These are phyloP conservation scores for Dynastes tityus DNA, from an alignment of 2,888 invertebrate genomes.

Conservation along the genomic window DNA sequence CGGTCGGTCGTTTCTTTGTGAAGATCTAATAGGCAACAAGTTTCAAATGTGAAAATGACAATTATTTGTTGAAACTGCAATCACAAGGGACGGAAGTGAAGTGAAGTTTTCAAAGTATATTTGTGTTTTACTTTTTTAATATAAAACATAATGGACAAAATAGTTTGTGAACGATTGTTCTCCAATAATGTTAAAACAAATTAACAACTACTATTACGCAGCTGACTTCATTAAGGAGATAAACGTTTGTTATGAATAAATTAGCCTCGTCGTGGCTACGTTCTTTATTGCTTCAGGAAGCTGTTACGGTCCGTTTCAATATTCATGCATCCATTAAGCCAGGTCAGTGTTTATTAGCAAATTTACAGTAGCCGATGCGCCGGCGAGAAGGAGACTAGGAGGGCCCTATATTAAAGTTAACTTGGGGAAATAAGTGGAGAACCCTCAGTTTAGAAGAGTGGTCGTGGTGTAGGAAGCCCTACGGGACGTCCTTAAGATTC, in stretches of 20 bases:
- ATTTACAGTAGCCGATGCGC: slow-evolving; percentile 32
- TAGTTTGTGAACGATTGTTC: too few relatives aligned
- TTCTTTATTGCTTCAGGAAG: slow-evolving; percentile 31
- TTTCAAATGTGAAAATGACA: too few relatives aligned
- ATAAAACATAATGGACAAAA: too few relatives aligned
- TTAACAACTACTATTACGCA: not conserved
- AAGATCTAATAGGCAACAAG: too few relatives aligned
- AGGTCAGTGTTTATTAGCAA: slow-evolving; percentile 43
- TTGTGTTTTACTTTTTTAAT: too few relatives aligned
- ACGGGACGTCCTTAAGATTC: slow-evolving; percentile 38
- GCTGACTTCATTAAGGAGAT: slow-evolving; percentile 9
- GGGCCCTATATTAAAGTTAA: slow-evolving; percentile 33
- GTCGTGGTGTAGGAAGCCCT: slow-evolving; percentile 21
- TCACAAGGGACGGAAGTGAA: too few relatives aligned
- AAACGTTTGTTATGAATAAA: slow-evolving; percentile 20
- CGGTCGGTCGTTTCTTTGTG: too few relatives aligned
- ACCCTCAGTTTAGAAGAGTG: slow-evolving; percentile 24
- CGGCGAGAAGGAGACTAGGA: not conserved
- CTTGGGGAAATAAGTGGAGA: slow-evolving; percentile 38
- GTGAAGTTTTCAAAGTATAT: too few relatives aligned
- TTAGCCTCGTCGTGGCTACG: not conserved
- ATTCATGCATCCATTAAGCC: slow-evolving; percentile 41
- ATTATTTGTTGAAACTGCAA: too few relatives aligned
- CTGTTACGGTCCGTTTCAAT: slow-evolving; percentile 31
- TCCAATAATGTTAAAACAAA: too few relatives aligned